Evolutionary conservation across 2,113 vertebrate genomes (phyloP).

Genomic region (Catharus bicknelli): DNA sequence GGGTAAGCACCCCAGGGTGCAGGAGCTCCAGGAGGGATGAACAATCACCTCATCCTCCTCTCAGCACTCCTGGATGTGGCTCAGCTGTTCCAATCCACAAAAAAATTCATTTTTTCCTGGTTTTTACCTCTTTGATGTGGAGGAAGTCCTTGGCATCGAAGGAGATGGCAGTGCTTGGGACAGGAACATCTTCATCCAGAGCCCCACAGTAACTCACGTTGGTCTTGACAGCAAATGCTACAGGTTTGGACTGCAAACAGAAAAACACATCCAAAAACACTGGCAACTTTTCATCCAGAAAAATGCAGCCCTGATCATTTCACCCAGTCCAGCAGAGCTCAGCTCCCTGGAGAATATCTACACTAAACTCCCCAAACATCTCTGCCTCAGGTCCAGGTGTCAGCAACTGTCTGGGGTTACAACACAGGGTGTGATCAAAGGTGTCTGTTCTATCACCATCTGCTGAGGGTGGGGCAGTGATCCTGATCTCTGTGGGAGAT

Average conservation of each 20-base stretch:
- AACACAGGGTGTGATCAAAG: too few relatives aligned
- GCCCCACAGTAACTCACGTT: constrained; percentile 96
- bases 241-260: constrained; percentile 85
- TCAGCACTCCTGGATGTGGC: background rate
- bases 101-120: background rate
- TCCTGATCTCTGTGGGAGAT: too few relatives aligned
- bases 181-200: constrained; percentile 95
- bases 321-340: background rate
- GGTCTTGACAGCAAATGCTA: constrained; percentile 95
- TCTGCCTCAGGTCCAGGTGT: background rate
- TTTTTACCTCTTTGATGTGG: constrained; percentile 95
- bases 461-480: too few relatives aligned
- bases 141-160: constrained; percentile 98
- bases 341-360: background rate
- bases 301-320: background rate
- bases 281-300: background rate
- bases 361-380: background rate
- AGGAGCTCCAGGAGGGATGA: background rate
- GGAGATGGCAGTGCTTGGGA: constrained; percentile 92
- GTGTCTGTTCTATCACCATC: too few relatives aligned
- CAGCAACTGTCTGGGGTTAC: too few relatives aligned
- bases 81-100: background rate
- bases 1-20: background rate
- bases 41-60: background rate
- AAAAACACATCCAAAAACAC: background rate